phyloP scores from a whole-genome alignment of 2,797 vertebrate species.

The Enteromius argenteus region DNA sequence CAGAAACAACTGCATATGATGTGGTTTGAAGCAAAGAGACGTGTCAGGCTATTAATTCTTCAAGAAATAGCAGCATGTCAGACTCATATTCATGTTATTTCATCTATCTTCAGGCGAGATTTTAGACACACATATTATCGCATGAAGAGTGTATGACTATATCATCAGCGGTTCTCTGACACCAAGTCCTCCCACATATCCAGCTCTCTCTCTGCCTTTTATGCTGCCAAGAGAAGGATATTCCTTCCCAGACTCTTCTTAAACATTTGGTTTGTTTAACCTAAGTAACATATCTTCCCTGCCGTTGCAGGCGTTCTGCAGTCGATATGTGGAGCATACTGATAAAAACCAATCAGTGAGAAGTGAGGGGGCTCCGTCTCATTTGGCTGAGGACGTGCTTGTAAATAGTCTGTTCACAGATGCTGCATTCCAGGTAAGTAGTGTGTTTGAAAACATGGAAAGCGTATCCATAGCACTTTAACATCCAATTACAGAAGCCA shows the following conservation, averaged over 20 bases:
- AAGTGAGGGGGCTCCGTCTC: constrained; percentile 35
- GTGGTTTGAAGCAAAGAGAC: constrained; percentile 4
- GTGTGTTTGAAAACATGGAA: constrained; percentile 22
- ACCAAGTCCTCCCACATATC: constrained; percentile 6
- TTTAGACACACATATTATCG: constrained; percentile 31
- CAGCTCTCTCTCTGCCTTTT: constrained; percentile 14
- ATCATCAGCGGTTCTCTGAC: constrained; percentile 26
- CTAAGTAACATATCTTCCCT: constrained; percentile 35
- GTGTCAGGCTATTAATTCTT: constrained; percentile 9
- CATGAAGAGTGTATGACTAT: constrained; percentile 33
- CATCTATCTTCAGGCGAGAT: constrained; percentile 14
- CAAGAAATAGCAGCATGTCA: not conserved
- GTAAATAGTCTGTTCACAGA: constrained; percentile 21
- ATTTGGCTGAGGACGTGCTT: constrained; percentile 43
- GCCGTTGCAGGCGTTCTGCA: constrained; percentile 47
- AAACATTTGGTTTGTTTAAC: constrained; percentile 53
- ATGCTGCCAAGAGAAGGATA: constrained; percentile 41
- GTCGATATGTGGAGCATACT: constrained; percentile 43
- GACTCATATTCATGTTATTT: not conserved
- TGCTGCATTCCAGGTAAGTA: constrained; percentile 50
- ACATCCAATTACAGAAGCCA: constrained; percentile 13
- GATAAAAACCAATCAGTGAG: constrained; percentile 48
- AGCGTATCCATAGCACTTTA: not conserved
- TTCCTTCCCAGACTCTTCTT: constrained; percentile 35
- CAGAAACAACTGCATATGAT: constrained; percentile 8